Conservation (phyloP, 2,888 invertebrate species). For the Endotricha flammealis region DNA sequence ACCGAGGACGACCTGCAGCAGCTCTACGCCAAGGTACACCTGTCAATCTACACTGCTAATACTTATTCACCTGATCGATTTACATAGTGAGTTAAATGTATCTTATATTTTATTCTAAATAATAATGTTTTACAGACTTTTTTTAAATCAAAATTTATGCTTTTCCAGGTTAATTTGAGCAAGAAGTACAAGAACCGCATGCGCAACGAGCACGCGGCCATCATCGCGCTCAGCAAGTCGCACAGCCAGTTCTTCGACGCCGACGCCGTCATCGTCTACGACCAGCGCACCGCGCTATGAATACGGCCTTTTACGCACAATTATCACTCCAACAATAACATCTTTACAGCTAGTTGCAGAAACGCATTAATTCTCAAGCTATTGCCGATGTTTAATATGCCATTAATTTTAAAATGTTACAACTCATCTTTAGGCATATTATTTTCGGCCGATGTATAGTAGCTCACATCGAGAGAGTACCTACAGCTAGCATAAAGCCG, state of each 20-base stretch:
- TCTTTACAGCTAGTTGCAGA: too few relatives aligned
- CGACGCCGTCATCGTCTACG: slow-evolving; percentile 89
- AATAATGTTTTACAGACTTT: not conserved
- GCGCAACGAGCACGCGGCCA: slow-evolving; percentile 89
- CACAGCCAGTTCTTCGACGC: slow-evolving; percentile 84
- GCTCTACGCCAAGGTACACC: slow-evolving; percentile 81
- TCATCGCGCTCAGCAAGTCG: slow-evolving; percentile 87
- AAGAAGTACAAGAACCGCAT: slow-evolving; percentile 89
- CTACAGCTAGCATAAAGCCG: too few relatives aligned
- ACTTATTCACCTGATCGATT: not conserved
- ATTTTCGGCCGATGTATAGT: too few relatives aligned
- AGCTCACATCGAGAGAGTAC: too few relatives aligned
- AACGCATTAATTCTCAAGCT: too few relatives aligned
- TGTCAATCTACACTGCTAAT: not conserved
- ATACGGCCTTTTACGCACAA: too few relatives aligned
- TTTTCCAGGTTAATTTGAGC: slow-evolving; percentile 82
- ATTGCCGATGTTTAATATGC: too few relatives aligned
- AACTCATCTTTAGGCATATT: too few relatives aligned
- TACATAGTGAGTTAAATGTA: not conserved
- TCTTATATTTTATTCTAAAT: not conserved
- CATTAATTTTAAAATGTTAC: too few relatives aligned
- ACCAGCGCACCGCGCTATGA: slow-evolving; percentile 87
- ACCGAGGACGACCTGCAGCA: slow-evolving; percentile 84
- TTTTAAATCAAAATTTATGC: not conserved
- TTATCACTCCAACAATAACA: too few relatives aligned